Base-by-base conservation (phyloP, 2,888 invertebrate species). In the Notocelia uddmanniana region DNA sequence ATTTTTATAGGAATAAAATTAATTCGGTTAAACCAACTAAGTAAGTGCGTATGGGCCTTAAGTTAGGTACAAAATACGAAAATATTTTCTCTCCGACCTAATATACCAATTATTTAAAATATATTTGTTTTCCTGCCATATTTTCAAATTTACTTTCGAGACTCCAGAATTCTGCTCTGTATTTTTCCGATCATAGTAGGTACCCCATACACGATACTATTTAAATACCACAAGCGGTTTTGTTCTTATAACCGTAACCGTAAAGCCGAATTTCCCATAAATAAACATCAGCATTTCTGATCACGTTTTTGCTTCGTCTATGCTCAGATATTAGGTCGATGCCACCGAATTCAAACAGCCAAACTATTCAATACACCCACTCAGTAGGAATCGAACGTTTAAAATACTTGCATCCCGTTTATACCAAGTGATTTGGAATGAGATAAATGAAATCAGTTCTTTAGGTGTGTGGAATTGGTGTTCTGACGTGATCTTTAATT, bases 401-500 rank as follows among this genome's bases (percentile, higher is more conserved):
- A 11, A 34, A 52, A 59, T 71, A 60, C 23, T 21, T 18, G 31
- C 59, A 55, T 71, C 71, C 34, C 58, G 21, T 18, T 71, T 54
- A 34, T 15, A 48, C 60, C n/a, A 54, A 45, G 37, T 19, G 18
- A 34, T 45, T 21, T 45, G 15, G 18, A 54, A 54, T 15, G 66
- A 31, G 66, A 60, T 11, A 34, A 31, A 23, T 54, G 3, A 71
- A 52, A 45, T 71, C 18, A 21, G 52, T 31, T 50, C 45, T 26
- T 18, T 45, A 45, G 18, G 59, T 31, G 18, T 41, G 45, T 66
- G 23, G 54, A 60, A 66, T 69, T 73, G 72, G 68, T 63, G 66
- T 52, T 50, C 73, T 73, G 73, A 72, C 74, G 68, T 69, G 76
- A 76, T 77, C 71, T 69, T 60, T 74, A 76, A 78, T 77, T 75